These are phyloP conservation scores for Pheucticus melanocephalus DNA, from an alignment of 2,113 vertebrate species.

Conservation along the genomic window DNA sequence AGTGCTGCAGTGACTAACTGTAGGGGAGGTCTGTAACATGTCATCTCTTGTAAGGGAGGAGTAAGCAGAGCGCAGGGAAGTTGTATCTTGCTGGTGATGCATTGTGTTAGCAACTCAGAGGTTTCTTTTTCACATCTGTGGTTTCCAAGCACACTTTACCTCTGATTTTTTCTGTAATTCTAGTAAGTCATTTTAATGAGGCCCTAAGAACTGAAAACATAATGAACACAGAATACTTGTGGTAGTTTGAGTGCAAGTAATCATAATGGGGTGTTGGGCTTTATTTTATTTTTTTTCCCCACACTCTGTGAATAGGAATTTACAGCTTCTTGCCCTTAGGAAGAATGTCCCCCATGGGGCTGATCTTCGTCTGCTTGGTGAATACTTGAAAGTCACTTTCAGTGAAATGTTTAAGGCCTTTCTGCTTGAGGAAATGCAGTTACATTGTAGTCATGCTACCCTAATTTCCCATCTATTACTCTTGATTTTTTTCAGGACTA, in stretches of 20 bases:
- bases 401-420: background rate
- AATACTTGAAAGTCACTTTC: background rate
- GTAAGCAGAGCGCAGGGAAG: background rate
- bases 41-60: fast-evolving
- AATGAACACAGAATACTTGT: background rate
- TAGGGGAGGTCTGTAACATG: background rate
- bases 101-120: background rate
- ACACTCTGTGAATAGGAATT: background rate
- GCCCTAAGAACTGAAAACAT: fast-evolving
- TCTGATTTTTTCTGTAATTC: background rate
- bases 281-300: fast-evolving
- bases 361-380: background rate
- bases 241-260: background rate
- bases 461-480: background rate
- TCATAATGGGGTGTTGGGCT: background rate
- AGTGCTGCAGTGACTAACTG: background rate
- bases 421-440: background rate
- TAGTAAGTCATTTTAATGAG: background rate
- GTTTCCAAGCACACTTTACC: background rate
- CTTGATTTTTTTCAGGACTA: background rate
- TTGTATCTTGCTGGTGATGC: background rate
- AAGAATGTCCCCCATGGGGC: background rate
- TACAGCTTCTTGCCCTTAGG: background rate
- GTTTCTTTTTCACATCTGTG: background rate
- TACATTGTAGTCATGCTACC: background rate